These are phyloP conservation scores for Ctenomys sociabilis DNA, from an alignment of 2,113 vertebrate genomes.

Conservation along the genomic window DNA sequence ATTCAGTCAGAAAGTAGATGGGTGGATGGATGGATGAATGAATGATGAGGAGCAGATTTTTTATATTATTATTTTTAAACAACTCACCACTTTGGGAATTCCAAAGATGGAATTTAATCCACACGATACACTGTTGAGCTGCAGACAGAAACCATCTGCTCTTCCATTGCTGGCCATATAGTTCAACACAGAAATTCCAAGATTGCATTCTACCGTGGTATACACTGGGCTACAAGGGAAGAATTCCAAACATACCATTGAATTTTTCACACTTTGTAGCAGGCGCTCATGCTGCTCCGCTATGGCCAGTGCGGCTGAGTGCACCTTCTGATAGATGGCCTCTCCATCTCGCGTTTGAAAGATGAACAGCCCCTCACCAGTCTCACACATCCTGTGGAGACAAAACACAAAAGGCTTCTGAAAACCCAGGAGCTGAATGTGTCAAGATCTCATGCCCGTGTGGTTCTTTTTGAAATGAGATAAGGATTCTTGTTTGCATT, in stretches of 20 bases:
- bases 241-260: slow-evolving; percentile 83
- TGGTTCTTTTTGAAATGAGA: neutral
- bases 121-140: accelerated
- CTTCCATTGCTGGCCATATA: neutral
- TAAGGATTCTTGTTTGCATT: neutral
- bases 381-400: slow-evolving; percentile 91
- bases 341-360: slow-evolving; percentile 91
- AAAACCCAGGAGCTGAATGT: neutral
- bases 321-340: slow-evolving; percentile 91
- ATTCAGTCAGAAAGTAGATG: neutral
- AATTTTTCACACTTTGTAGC: slow-evolving; percentile 85
- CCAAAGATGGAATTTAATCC: neutral
- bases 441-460: accelerated
- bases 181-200: neutral
- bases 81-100: neutral
- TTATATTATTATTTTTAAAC: neutral
- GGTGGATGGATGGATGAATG: accelerated
- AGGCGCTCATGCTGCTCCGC: slow-evolving; percentile 88
- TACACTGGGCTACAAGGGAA: accelerated
- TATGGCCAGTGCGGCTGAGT: slow-evolving; percentile 89
- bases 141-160: neutral
- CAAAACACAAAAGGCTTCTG: slow-evolving; percentile 57
- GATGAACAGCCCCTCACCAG: slow-evolving; percentile 92
- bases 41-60: accelerated
- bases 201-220: accelerated